Base-by-base conservation (phyloP, 2,888 invertebrate species). In the Argyra leucocephala region DNA sequence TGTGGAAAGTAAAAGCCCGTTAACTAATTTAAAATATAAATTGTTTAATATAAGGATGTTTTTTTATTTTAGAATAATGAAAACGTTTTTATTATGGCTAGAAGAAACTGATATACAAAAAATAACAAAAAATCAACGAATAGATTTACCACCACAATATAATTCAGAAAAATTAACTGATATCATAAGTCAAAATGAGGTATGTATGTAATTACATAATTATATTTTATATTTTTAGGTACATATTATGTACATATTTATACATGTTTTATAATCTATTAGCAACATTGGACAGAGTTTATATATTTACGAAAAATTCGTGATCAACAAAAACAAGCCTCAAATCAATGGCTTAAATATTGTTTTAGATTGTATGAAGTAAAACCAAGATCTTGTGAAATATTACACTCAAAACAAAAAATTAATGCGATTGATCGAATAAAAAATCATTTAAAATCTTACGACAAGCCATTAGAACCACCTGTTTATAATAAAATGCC, bases 21-120 rank as follows among this genome's bases (percentile, higher is more conserved):
- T 10, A 31, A 31, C 12, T 10, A 31, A 31, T 31, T 4, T 31
- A 6, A 10, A 31, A 10, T 31, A 31, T 31, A 31, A 10, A 31
- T 4, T 31, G 7, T 3, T 31, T 31, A 31, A 31, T 31, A 1
- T 12, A 26, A 26, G 7, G 5, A 26, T 3, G 12, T 23, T 61
- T 21, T 5, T 57, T 61, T 48, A 18, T 67, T 66, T 26, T 67
- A 86, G 85, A 71, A 78, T 87, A 64, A 86, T 85, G 74, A 83
- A 83, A 72, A 86, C 88, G 1, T 86, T 86, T 72, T 81, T 81
- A 1, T 77, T 90, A 22, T 93, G 93, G 93, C 76, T 92, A 65
- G 90, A 91, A 74, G 92, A 92, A 73, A 86, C 88, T 0, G 81
- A 86, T 66, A 80, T 92, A 2, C 90, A 89, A 74, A 87, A 87